phyloP scores from a whole-genome alignment of 2,888 invertebrate genomes.

The Ophion obscuratus region DNA sequence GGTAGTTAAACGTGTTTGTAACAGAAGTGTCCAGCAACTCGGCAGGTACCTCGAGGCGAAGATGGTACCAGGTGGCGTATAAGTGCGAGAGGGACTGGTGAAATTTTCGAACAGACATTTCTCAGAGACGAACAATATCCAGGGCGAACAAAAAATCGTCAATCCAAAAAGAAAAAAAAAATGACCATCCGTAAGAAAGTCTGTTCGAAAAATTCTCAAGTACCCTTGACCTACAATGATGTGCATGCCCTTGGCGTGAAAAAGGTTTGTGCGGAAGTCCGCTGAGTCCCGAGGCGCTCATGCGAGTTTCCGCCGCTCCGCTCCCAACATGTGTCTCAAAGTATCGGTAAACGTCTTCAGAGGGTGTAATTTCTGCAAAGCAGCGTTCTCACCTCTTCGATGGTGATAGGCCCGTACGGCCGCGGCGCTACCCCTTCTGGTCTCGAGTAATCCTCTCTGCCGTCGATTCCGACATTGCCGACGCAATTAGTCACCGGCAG shows the following conservation, averaged over 20 bases:
- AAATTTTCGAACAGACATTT: neutral
- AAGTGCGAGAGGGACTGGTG: neutral
- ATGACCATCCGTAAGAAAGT: neutral
- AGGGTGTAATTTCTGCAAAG: slow-evolving; percentile 72
- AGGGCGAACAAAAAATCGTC: neutral
- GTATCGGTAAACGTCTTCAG: slow-evolving; percentile 11
- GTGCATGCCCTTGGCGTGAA: neutral
- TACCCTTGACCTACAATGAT: neutral
- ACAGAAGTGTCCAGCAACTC: neutral
- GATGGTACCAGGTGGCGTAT: too few relatives aligned
- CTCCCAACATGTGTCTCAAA: too few relatives aligned
- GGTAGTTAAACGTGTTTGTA: neutral
- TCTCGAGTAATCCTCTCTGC: slow-evolving; percentile 30
- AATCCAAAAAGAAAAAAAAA: neutral
- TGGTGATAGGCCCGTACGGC: slow-evolving; percentile 78
- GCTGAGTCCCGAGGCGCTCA: neutral
- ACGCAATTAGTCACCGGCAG: slow-evolving; percentile 75
- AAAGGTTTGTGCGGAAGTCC: neutral
- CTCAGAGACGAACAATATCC: neutral
- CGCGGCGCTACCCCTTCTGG: slow-evolving; percentile 47
- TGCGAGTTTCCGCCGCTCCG: too few relatives aligned
- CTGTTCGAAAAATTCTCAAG: neutral
- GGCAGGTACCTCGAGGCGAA: too few relatives aligned
- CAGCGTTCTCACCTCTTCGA: slow-evolving; percentile 80
- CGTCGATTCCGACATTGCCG: slow-evolving; percentile 55